phyloP scores from a whole-genome alignment of 2,113 vertebrate species.

The Lasiurus borealis region DNA sequence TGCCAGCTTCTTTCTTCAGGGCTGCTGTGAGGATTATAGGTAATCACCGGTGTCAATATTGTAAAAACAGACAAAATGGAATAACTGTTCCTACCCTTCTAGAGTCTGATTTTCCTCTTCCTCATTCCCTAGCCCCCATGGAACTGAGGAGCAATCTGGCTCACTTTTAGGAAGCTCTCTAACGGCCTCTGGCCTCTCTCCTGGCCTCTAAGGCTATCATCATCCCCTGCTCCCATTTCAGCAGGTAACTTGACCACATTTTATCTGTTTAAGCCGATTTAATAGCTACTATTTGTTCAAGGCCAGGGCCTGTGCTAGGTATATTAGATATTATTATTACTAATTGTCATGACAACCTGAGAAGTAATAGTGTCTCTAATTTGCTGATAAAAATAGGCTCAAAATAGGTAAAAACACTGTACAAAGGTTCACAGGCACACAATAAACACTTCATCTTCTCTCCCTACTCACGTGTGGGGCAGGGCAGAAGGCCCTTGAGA shows the following conservation, averaged over 20 bases:
- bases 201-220: not conserved
- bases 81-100: not conserved
- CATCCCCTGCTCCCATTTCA: not conserved
- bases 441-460: not conserved
- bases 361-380: not conserved
- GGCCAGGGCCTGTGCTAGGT: not conserved
- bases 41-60: not conserved
- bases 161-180: conserved; percentile 23
- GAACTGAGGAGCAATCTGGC: not conserved
- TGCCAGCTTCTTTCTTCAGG: not conserved
- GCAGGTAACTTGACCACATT: not conserved
- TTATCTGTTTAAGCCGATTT: not conserved
- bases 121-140: not conserved
- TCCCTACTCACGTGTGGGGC: conserved; percentile 73
- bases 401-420: not conserved
- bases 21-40: not conserved
- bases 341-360: not conserved
- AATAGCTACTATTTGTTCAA: not conserved
- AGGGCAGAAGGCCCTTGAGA: conserved; percentile 60
- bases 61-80: not conserved
- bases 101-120: not conserved
- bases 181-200: not conserved
- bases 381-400: not conserved
- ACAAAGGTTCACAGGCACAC: not conserved
- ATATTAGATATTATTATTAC: not conserved